These are phyloP conservation scores for Perodicticus potto DNA, from an alignment of 2,797 vertebrate species.

Conservation along the genomic window DNA sequence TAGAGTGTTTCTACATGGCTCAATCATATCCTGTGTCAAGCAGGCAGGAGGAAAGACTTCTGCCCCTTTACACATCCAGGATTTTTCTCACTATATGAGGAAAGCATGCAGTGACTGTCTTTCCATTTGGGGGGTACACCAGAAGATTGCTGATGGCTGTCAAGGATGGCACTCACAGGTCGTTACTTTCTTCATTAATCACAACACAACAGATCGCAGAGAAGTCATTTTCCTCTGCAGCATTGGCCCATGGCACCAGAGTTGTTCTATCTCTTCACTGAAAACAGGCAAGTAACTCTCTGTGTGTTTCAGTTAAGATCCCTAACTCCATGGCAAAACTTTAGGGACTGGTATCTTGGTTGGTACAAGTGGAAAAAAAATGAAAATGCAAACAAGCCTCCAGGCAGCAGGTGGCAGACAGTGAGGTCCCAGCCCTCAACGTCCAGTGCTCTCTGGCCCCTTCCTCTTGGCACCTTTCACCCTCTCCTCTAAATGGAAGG, in stretches of 20 bases:
- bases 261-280: not conserved
- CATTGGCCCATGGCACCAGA: not conserved
- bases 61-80: too few relatives aligned
- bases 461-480: not conserved
- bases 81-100: not conserved
- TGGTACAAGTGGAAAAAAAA: not conserved
- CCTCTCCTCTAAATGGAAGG: not conserved
- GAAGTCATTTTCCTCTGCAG: not conserved
- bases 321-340: not conserved
- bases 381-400: not conserved
- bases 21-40: accelerated
- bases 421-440: accelerated
- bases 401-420: not conserved
- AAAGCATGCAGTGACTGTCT: not conserved
- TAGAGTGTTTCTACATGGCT: accelerated
- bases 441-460: not conserved
- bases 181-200: not conserved
- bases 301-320: not conserved
- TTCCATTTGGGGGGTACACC: not conserved
- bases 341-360: not conserved
- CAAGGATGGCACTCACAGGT: not conserved
- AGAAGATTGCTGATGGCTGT: not conserved
- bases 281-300: not conserved
- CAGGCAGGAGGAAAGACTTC: accelerated
- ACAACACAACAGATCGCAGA: not conserved